Evolutionary conservation across 2,888 invertebrate genomes (phyloP).

Genomic region (Kuschelorhynchus macadamiae): DNA sequence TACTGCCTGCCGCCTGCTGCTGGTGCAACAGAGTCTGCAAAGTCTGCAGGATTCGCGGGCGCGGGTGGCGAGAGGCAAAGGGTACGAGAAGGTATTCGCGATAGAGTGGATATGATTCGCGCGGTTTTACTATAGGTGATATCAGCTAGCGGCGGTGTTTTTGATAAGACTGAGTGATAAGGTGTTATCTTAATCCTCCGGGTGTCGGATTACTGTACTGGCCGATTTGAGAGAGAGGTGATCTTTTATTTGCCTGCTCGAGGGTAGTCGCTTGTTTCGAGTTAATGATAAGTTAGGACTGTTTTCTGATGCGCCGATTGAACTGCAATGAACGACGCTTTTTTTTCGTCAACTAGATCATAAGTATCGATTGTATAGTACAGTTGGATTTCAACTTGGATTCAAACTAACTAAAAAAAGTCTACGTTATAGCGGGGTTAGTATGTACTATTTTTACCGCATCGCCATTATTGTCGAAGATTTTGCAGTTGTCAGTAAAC

Average conservation of each 20-base stretch:
- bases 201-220: conserved; percentile 22
- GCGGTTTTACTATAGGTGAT: conserved; percentile 38
- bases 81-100: conserved; percentile 38
- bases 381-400: no score
- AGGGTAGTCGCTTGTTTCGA: neutral
- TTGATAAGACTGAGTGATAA: conserved; percentile 32
- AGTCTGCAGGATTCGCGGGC: conserved; percentile 38
- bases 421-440: no score
- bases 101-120: conserved; percentile 22
- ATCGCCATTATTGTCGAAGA: no score
- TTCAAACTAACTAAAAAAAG: no score
- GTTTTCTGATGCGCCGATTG: no score
- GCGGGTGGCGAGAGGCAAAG: conserved; percentile 35
- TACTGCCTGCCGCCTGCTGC: conserved; percentile 23
- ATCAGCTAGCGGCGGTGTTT: conserved; percentile 28
- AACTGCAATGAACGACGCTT: no score
- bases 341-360: no score
- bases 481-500: no score
- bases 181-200: conserved; percentile 34
- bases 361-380: no score
- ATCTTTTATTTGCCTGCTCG: conserved; percentile 10
- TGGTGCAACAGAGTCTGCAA: conserved; percentile 42
- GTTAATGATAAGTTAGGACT: no score
- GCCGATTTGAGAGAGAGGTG: conserved; percentile 4
- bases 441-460: no score